Evolutionary conservation across 2,888 invertebrate species (phyloP), one percentile per base, ranked within the genome.

Genomic region (Ormyrus pomaceus): DNA sequence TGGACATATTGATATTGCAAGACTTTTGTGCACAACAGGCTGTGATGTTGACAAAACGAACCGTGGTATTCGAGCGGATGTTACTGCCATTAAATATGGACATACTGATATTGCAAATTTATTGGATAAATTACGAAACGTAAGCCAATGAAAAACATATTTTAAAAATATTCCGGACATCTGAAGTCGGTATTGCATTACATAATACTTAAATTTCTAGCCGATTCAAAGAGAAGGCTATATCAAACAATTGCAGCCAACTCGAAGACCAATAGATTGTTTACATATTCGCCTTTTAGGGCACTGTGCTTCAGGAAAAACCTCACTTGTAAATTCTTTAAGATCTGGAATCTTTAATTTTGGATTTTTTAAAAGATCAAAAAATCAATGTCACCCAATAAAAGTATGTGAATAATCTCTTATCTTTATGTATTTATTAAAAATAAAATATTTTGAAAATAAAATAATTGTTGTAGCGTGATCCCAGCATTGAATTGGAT

Each of bases 31-130:
- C 85, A 92, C 95, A 83, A 93, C 95, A 79, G 95, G 95, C 61
- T 95, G 95, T 85, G 93, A 94, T 84, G 93, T 94, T 65, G 94
- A 95, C 84, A 92, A 93, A 80, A 92, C 93, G 70, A 94, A 94
- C 88, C 92, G 92, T 85, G 95, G 95, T 72, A 94, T 95, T 73
- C 93, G 94, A 65, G 95, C 95, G 5, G 95, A 95, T 87, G 94
- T 95, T 59, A 94, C 95, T 84, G 95, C 95, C n/a, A 91, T 95
- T 73, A 95, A 95, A 86, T 93, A 95, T 86, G 95, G 95, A 34
- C 93, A 94, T 88, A 93, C 93, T 80, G 93, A 94, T 81, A 94
- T 95, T 76, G 94, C 94, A 19, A 93, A 93, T 83, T 91, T 96
- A 56, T 90, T 96, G 82, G 93, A 93, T 87, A 93, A 92, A 86